Conservation (phyloP, 2,113 vertebrate genomes). For the Syngnathus scovelli region DNA sequence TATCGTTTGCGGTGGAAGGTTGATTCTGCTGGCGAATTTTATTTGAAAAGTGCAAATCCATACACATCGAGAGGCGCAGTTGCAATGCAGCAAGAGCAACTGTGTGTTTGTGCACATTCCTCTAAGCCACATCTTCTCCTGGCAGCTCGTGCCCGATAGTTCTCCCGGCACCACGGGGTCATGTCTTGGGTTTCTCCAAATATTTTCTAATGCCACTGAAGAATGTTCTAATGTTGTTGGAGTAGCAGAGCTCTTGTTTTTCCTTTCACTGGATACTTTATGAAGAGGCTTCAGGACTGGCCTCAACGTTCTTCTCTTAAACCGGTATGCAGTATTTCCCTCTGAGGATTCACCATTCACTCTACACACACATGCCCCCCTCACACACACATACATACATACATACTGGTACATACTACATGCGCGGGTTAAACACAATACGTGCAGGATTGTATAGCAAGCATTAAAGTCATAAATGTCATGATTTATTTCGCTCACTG, state of each 20-base stretch:
- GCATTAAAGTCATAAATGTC: constrained; percentile 15
- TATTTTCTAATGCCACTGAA: constrained; percentile 71
- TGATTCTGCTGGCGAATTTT: neutral
- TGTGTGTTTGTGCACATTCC: constrained; percentile 40
- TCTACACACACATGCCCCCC: neutral
- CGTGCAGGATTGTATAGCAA: constrained; percentile 2
- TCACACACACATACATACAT: too few relatives aligned
- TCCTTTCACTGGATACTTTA: constrained; percentile 41
- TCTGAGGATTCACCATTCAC: constrained; percentile 10
- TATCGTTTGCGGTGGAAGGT: neutral
- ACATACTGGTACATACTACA: neutral
- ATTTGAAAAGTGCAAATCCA: neutral
- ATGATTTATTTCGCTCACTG: constrained; percentile 31
- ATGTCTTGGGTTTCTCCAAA: constrained; percentile 61
- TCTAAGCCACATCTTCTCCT: constrained; percentile 58
- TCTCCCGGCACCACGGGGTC: constrained; percentile 42
- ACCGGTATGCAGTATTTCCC: constrained; percentile 6
- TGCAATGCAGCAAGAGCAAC: neutral
- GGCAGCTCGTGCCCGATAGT: constrained; percentile 49
- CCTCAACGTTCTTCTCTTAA: constrained; percentile 1
- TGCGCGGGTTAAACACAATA: neutral
- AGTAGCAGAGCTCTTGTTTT: constrained; percentile 38
- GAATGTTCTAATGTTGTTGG: constrained; percentile 63
- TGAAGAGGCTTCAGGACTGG: constrained; percentile 13
- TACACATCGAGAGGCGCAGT: neutral